These are phyloP conservation scores for Eupleurogrammus muticus DNA, from an alignment of 2,797 vertebrate genomes.

Conservation along the genomic window DNA sequence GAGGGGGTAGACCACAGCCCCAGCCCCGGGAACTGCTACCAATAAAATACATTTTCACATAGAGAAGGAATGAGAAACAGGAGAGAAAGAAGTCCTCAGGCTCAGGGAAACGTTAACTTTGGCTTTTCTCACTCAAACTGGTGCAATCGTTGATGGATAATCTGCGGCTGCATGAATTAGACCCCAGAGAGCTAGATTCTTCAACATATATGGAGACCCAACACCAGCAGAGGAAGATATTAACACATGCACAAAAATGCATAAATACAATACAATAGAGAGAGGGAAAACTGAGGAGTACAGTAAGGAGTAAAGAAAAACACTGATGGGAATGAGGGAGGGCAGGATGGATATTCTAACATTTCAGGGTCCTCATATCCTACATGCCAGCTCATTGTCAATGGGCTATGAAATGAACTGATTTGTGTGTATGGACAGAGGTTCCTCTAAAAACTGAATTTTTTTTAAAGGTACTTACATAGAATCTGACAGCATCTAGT, in stretches of 20 bases:
- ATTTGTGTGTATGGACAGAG: not conserved
- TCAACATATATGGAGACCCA: too few relatives aligned
- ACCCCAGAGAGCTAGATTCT: too few relatives aligned
- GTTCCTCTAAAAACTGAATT: not conserved
- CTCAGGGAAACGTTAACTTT: conserved; percentile 35
- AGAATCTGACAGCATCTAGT: too few relatives aligned
- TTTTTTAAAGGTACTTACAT: not conserved
- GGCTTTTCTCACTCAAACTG: conserved; percentile 50
- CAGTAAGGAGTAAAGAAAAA: not conserved
- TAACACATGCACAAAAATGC: too few relatives aligned
- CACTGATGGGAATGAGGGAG: not conserved
- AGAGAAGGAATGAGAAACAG: conserved; percentile 32
- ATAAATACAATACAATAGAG: too few relatives aligned
- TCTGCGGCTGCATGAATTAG: conserved; percentile 10
- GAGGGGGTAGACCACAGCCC: conserved; percentile 68
- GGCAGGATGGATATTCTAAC: not conserved
- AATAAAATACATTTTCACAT: conserved; percentile 71
- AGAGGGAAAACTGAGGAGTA: not conserved
- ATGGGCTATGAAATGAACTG: not conserved
- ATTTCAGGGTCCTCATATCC: not conserved
- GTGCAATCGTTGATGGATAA: conserved; percentile 52
- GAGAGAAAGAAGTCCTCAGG: conserved; percentile 25
- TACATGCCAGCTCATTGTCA: not conserved
- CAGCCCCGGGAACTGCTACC: conserved; percentile 60
- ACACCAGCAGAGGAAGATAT: too few relatives aligned